These are phyloP conservation scores for Wasmannia auropunctata DNA, from an alignment of 1,140 invertebrate species.

Conservation along the genomic window DNA sequence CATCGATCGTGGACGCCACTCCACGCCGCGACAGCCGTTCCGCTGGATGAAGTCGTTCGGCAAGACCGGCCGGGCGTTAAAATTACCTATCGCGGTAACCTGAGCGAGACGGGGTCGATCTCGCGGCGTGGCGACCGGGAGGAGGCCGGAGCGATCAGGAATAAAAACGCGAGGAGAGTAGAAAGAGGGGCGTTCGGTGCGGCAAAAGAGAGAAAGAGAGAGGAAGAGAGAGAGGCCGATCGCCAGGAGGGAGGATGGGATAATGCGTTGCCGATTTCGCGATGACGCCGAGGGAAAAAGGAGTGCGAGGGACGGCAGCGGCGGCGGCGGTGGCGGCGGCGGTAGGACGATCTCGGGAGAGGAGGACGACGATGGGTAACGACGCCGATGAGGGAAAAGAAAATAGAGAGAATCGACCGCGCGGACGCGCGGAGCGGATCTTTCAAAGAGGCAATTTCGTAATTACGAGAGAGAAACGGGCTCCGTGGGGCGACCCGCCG, in stretches of 20 bases:
- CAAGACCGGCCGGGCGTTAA: conserved; percentile 69
- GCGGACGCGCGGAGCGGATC: conserved; percentile 73
- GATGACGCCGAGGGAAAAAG: conserved; percentile 71
- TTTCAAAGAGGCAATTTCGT: conserved; percentile 79
- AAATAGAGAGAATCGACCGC: conserved; percentile 71
- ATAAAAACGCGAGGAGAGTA: conserved; percentile 22
- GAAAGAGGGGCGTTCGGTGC: background rate
- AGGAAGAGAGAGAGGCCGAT: background rate
- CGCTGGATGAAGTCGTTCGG: conserved; percentile 74
- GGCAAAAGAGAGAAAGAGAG: background rate
- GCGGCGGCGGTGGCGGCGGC: background rate
- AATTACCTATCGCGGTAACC: conserved; percentile 72
- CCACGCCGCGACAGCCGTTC: conserved; percentile 59
- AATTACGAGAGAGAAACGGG: conserved; percentile 75
- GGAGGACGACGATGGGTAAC: conserved; percentile 65
- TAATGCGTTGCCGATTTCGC: conserved; percentile 75
- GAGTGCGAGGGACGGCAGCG: background rate
- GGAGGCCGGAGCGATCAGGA: conserved; percentile 32
- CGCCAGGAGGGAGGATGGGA: conserved; percentile 61
- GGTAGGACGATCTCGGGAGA: conserved; percentile 18
- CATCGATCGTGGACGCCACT: conserved; percentile 52
- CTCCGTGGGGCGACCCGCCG: conserved; percentile 67
- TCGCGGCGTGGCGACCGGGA: conserved; percentile 41
- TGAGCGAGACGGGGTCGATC: conserved; percentile 63
- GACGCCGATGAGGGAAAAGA: conserved; percentile 71